Evolutionary conservation across 1,140 invertebrate species (phyloP).

Genomic region (Subanguina moxae): DNA sequence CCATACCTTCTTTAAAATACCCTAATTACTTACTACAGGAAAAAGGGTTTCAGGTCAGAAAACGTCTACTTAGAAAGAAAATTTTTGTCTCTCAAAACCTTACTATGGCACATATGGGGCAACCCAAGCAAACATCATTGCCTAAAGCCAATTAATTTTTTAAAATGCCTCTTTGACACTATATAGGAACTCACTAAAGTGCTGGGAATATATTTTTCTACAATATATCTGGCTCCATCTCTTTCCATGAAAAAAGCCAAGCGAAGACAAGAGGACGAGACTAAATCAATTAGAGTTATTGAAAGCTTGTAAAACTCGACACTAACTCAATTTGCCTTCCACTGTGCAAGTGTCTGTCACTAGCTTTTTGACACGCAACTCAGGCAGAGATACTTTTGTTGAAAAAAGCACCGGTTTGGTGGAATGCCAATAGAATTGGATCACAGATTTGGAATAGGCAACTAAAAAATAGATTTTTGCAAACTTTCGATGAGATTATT

Average conservation of each 20-base stretch:
- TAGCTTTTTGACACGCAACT: constrained; percentile 47
- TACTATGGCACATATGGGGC: constrained; percentile 47
- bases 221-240: constrained; percentile 54
- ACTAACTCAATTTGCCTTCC: constrained; percentile 53
- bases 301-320: constrained; percentile 4
- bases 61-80: no score
- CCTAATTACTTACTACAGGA: no score
- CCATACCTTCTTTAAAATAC: no score
- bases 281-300: constrained; percentile 27
- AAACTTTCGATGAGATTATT: no score
- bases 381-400: constrained; percentile 43
- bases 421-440: constrained; percentile 48
- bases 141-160: constrained; percentile 3
- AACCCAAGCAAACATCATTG: constrained; percentile 55
- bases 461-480: no score
- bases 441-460: constrained; percentile 49
- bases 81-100: no score
- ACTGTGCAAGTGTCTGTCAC: constrained; percentile 42
- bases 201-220: constrained; percentile 56
- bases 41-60: no score
- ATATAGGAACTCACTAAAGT: constrained; percentile 39
- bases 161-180: not conserved
- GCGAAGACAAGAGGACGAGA: constrained; percentile 53
- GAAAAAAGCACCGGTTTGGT: constrained; percentile 42
- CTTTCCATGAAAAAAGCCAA: constrained; percentile 47